A percentile compares a stretch with the other conserved stretches of the same genome.
These are phyloP conservation scores for Brachionus rubens DNA, from an alignment of 1,140 invertebrate genomes.

Conservation along the genomic window DNA sequence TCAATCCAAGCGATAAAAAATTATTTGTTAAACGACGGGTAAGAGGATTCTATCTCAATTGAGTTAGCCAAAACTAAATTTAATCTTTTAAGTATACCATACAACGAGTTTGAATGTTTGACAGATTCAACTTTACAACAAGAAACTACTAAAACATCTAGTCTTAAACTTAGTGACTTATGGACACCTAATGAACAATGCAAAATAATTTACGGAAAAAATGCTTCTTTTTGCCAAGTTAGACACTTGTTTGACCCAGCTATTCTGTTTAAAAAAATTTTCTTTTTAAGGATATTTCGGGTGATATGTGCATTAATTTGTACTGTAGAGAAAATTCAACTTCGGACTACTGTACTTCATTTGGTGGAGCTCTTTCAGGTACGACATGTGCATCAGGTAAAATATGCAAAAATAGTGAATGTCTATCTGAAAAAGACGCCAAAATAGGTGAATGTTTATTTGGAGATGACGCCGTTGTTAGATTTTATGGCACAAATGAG, in stretches of 20 bases:
- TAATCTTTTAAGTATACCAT: too few relatives aligned
- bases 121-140: not conserved
- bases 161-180: not conserved
- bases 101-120: not conserved
- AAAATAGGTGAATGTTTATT: not conserved
- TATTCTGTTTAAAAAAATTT: not conserved
- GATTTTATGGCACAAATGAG: constrained; percentile 5
- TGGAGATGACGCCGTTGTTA: not conserved
- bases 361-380: not conserved
- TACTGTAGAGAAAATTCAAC: constrained; percentile 1
- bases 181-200: constrained; percentile 1
- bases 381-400: constrained; percentile 1
- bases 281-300: not conserved
- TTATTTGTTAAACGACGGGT: not conserved
- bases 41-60: not conserved
- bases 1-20: constrained; percentile 10
- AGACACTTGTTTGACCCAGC: not conserved
- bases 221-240: constrained; percentile 21
- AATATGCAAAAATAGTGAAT: not conserved
- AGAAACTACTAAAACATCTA: not conserved
- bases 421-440: not conserved
- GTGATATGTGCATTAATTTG: constrained; percentile 3
- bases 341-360: not conserved
- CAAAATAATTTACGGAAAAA: constrained; percentile 1
- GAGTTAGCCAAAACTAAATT: too few relatives aligned